phyloP scores from a whole-genome alignment of 2,113 vertebrate species.

The Eulemur macaco region DNA sequence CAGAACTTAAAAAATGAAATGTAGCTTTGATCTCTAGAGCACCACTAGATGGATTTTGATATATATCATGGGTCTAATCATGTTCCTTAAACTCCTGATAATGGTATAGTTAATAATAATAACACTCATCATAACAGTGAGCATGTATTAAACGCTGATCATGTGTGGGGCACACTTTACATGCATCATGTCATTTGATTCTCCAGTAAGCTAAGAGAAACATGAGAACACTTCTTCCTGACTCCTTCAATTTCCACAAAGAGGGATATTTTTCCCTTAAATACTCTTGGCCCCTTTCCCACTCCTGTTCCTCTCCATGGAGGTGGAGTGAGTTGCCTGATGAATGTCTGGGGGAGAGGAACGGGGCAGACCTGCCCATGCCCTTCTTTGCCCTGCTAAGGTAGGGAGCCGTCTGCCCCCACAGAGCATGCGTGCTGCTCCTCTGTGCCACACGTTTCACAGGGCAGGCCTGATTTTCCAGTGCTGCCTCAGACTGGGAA shows the following conservation, averaged over 20 bases:
- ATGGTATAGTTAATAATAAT: neutral
- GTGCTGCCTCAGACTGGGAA: neutral
- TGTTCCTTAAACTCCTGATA: neutral
- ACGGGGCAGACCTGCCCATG: too few species aligned
- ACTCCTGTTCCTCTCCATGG: neutral
- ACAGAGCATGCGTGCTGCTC: neutral
- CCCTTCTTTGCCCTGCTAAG: neutral
- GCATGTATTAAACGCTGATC: neutral
- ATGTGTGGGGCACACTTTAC: neutral
- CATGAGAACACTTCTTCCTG: neutral
- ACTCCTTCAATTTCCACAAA: neutral
- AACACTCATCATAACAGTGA: neutral
- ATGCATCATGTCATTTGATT: neutral
- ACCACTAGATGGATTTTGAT: neutral
- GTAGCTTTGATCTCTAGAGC: neutral
- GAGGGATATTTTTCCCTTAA: neutral
- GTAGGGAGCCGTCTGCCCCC: neutral
- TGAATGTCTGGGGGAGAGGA: too few species aligned
- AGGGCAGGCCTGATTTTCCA: neutral
- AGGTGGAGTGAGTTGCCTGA: neutral
- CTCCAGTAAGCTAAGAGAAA: slow-evolving; percentile 13
- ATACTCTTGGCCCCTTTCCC: neutral
- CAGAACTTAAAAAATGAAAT: neutral
- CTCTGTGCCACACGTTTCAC: neutral
- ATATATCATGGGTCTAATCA: neutral